Percentiles rank a stretch among this genome's conserved stretches.
phyloP scores from a whole-genome alignment of 1,140 invertebrate genomes.

The Drosophila kikkawai region DNA sequence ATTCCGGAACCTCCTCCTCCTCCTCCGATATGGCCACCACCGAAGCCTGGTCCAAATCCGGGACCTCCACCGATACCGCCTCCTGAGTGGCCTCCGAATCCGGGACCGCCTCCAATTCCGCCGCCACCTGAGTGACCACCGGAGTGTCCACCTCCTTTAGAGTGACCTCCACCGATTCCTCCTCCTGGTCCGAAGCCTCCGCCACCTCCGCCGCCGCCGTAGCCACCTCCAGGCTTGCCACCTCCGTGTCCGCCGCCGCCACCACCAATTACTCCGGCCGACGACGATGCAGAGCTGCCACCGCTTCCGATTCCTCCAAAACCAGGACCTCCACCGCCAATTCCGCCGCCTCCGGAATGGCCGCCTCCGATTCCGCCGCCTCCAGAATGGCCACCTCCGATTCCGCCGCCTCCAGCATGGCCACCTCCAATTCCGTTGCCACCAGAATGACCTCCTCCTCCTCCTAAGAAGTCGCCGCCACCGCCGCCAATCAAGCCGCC shows the following conservation, averaged over 20 bases:
- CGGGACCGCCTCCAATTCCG: background rate
- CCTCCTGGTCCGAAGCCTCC: constrained; percentile 7
- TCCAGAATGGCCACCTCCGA: constrained; percentile 5
- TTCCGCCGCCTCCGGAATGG: constrained; percentile 3
- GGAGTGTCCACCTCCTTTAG: background rate
- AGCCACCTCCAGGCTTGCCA: constrained; percentile 3
- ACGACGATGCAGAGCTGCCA: constrained; percentile 33
- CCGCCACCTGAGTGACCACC: background rate
- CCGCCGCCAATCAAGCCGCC: background rate
- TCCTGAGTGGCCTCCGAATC: constrained; percentile 7
- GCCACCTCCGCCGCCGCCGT: constrained; percentile 13
- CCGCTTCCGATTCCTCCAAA: constrained; percentile 9
- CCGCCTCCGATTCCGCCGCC: background rate
- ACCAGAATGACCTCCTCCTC: constrained; percentile 27
- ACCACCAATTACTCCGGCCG: constrained; percentile 16
- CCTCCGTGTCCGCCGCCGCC: constrained; percentile 25
- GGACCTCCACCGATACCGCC: constrained; percentile 22
- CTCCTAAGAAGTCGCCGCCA: constrained; percentile 15
- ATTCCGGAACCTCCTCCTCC: constrained; percentile 6
- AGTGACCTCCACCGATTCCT: constrained; percentile 12
- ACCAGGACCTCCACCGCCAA: constrained; percentile 20
- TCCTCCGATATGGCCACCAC: constrained; percentile 2
- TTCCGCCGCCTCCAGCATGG: constrained; percentile 11
- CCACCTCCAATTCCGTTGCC: constrained; percentile 34
- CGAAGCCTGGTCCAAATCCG: constrained; percentile 20